phyloP scores from a whole-genome alignment of 2,888 invertebrate species.

The Branchipolynoe longqiensis region DNA sequence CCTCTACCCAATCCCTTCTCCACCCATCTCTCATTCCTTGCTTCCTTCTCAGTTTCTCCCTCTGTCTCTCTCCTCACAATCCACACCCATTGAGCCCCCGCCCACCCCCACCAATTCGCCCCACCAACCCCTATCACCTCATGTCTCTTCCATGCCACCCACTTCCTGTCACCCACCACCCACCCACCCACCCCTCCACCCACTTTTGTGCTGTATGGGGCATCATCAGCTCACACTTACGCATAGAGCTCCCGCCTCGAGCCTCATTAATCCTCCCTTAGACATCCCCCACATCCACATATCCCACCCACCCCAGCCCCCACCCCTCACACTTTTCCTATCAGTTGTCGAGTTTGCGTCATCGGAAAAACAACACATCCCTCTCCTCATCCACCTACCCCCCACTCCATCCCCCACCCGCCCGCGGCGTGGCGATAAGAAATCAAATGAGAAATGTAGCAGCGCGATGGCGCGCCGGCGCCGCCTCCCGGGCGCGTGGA shows the following conservation, averaged over 20 bases:
- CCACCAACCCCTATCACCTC: too few relatives aligned
- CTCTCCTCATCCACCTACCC: too few relatives aligned
- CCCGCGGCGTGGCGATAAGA: slow-evolving; percentile 48
- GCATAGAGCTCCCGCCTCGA: slow-evolving; percentile 23
- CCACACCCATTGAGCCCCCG: too few relatives aligned
- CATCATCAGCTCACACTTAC: slow-evolving; percentile 12
- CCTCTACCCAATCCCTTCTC: neutral
- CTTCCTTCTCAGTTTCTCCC: too few relatives aligned
- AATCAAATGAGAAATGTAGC: slow-evolving; percentile 53
- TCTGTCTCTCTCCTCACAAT: too few relatives aligned
- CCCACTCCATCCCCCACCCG: too few relatives aligned
- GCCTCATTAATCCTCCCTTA: slow-evolving; percentile 42
- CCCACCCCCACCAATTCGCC: too few relatives aligned
- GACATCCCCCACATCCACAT: too few relatives aligned
- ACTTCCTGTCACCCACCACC: neutral
- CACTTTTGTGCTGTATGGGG: too few relatives aligned
- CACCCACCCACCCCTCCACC: neutral
- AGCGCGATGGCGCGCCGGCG: neutral
- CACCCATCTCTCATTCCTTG: too few relatives aligned
- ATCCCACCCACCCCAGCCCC: too few relatives aligned
- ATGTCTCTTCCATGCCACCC: too few relatives aligned
- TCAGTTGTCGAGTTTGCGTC: slow-evolving; percentile 56
- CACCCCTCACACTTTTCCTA: slow-evolving; percentile 41
- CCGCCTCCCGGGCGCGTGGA: slow-evolving; percentile 7
- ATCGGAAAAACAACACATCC: slow-evolving; percentile 47